Base-by-base conservation (phyloP, 2,888 invertebrate species). In the Terebella lapidaria region DNA sequence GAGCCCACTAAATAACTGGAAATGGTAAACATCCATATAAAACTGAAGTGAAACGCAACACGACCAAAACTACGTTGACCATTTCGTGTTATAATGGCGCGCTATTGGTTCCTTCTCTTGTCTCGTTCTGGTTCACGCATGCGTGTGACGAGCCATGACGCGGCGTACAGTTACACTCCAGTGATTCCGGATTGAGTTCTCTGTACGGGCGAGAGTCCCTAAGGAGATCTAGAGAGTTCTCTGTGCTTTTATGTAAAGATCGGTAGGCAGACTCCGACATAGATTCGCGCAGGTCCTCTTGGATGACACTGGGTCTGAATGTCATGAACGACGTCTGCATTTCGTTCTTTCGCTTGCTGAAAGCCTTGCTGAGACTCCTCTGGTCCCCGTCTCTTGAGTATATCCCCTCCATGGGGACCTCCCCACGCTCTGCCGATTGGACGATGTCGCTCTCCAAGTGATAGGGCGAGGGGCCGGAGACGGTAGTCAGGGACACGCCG, bases 271-370 rank as follows among this genome's bases (percentile, higher is more conserved):
- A 4, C 27, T 53, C 27, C 4, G 10, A 26, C 27, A 28, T 26
- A 5, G 5, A 26, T 15, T 25, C 5, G 22, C 4, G 15, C 26
- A 27, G 5, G 10, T 53, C 27, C 15, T 10, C 27, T 49, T 15
- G 49, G 10, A 35, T 35, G 10, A 35, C 10, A 15, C 49, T 24
- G 24, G 49, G 24, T 28, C 29, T 5, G 29, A 53, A 53, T 10
- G 53, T 53, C 10, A 25, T 28, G 28, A 53, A 53, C 4, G 53
- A 27, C 15, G 27, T 53, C 28, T 53, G 27, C 53, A 53, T 53
- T 22, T 53, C 27, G 27, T 28, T 5, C 10, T 25, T 5, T 4
- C 10, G 53, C 15, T 28, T 10, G 15, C 27, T 25, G 53, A 53
- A 5, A 5, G 27, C 26, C 22, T 10, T 15, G 5, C 15, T 15